Conservation (phyloP, 1,140 invertebrate genomes). For the Kradibia gibbosae region DNA sequence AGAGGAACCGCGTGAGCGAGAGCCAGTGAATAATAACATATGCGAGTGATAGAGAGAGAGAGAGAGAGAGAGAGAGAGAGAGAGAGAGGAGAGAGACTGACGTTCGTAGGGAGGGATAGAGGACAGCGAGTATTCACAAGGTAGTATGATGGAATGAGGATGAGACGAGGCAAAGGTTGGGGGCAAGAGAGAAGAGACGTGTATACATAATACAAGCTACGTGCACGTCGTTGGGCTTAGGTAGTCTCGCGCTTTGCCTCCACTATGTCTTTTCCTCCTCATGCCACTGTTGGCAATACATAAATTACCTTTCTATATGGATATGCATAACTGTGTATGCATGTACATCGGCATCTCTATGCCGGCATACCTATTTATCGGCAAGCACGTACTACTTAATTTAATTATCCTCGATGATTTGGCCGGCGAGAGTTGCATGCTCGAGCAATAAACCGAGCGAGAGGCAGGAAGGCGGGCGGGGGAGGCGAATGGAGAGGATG, state of each 20-base stretch:
- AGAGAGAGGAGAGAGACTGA: neutral
- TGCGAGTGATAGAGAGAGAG: conserved; percentile 35
- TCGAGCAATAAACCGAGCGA: neutral
- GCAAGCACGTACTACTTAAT: conserved; percentile 46
- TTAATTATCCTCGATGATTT: conserved; percentile 47
- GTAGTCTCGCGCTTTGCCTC: conserved; percentile 11
- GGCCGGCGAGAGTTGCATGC: conserved; percentile 28
- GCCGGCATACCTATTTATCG: conserved; percentile 16
- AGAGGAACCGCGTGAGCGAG: conserved; percentile 19
- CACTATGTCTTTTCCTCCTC: conserved; percentile 19
- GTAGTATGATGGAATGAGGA: neutral
- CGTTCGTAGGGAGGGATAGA: neutral
- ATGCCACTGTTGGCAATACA: neutral
- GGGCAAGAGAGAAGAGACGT: conserved; percentile 14
- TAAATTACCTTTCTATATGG: too few relatives aligned
- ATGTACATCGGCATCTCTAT: too few relatives aligned
- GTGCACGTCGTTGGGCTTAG: conserved; percentile 26
- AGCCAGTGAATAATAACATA: conserved; percentile 47
- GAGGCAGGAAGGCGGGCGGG: neutral
- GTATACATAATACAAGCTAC: conserved; percentile 43
- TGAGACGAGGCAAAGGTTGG: neutral
- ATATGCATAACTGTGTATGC: too few relatives aligned
- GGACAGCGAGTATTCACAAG: neutral
- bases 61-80: neutral
- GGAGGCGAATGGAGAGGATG: neutral